Percentiles rank a stretch among this genome's conserved stretches.
phyloP scores from a whole-genome alignment of 23 tunicate genomes.

The Ciona savignyi region DNA sequence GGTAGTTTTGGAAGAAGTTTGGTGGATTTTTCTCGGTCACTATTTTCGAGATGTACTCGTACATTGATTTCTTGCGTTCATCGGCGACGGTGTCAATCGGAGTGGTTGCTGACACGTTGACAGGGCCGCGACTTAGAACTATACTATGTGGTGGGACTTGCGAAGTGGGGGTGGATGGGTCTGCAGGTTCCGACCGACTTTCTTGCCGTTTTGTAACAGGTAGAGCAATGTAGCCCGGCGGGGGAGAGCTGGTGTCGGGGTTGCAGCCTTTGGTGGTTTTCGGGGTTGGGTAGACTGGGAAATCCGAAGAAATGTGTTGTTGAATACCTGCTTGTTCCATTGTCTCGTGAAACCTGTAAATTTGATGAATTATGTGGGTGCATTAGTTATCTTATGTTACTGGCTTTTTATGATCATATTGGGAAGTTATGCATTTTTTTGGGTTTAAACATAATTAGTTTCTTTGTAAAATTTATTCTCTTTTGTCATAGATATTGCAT shows the following conservation, averaged over 20 bases:
- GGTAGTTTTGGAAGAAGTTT: not conserved
- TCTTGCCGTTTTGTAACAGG: conserved; percentile 4
- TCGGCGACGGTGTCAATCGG: not conserved
- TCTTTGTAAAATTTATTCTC: too few species aligned
- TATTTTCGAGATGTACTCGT: conserved; percentile 6
- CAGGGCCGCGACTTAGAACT: conserved; percentile 13
- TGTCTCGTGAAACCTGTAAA: conserved; percentile 59
- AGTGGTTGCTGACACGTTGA: not conserved
- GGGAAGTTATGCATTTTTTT: too few species aligned
- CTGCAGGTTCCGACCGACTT: not conserved
- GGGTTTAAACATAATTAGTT: too few species aligned
- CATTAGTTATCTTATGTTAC: too few species aligned
- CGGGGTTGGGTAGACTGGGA: not conserved
- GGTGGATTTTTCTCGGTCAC: not conserved
- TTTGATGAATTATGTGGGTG: not conserved
- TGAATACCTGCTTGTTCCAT: conserved; percentile 38
- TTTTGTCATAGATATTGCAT: too few species aligned
- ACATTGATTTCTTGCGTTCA: not conserved
- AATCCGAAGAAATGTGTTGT: conserved; percentile 4
- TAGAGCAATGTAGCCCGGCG: conserved; percentile 53
- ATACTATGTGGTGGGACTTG: not conserved
- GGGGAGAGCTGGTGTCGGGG: conserved; percentile 16
- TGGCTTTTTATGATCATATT: too few species aligned
- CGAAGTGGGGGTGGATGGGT: not conserved
- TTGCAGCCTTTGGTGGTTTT: not conserved